Percentiles rank a stretch among this genome's conserved stretches.
phyloP scores from a whole-genome alignment of 2,797 vertebrate species.

The Adelosebastes latens region DNA sequence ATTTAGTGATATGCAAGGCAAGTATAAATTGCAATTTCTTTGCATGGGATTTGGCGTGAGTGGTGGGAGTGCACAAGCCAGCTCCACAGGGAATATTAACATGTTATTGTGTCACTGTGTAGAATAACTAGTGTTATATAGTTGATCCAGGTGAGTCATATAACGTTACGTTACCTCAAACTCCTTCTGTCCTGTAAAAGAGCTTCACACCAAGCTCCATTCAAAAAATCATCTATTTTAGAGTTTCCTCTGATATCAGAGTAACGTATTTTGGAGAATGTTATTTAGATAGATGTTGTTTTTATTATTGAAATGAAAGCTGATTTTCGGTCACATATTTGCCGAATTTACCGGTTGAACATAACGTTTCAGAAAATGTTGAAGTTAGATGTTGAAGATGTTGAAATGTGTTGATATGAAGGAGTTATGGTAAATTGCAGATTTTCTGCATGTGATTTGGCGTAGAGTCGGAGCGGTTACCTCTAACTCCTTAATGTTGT shows the following conservation, averaged over 20 bases:
- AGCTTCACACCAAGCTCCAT: background rate
- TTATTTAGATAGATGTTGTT: background rate
- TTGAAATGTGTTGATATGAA: fast-evolving
- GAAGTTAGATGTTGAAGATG: fast-evolving
- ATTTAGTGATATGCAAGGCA: fast-evolving
- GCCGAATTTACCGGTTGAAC: background rate
- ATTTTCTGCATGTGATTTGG: background rate
- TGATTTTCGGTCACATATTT: fast-evolving
- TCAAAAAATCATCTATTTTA: background rate
- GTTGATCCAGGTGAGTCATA: slow-evolving; percentile 33
- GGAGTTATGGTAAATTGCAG: background rate
- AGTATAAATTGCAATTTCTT: background rate
- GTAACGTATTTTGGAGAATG: no score
- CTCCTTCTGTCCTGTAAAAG: slow-evolving; percentile 73
- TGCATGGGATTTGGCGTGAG: background rate
- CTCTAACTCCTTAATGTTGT: slow-evolving; percentile 93
- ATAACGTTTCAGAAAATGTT: background rate
- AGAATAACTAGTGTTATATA: background rate
- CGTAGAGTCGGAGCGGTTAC: slow-evolving; percentile 32
- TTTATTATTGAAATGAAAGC: background rate
- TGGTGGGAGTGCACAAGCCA: fast-evolving
- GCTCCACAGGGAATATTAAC: no score
- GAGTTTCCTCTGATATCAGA: background rate
- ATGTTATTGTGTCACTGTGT: fast-evolving
- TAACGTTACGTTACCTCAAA: slow-evolving; percentile 84